These are phyloP conservation scores for Furnarius figulus DNA, from an alignment of 2,113 vertebrate species.

Conservation along the genomic window DNA sequence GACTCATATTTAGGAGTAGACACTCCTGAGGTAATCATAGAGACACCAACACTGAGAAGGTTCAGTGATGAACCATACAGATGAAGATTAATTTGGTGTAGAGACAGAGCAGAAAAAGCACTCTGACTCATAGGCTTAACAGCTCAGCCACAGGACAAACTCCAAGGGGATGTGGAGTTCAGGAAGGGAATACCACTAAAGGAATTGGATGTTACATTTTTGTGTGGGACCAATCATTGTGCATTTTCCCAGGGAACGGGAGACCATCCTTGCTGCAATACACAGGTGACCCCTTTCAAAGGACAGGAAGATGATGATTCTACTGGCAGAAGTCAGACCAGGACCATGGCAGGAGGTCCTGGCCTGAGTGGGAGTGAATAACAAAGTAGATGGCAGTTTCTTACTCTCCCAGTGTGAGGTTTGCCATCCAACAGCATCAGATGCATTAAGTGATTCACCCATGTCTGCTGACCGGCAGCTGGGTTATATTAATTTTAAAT, in stretches of 20 bases:
- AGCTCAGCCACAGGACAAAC: neutral
- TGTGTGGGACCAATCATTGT: neutral
- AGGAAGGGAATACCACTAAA: neutral
- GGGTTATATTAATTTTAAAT: neutral
- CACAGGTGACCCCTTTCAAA: neutral
- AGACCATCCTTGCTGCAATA: neutral
- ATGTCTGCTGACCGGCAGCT: neutral
- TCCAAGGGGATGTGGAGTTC: neutral
- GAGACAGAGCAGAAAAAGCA: neutral
- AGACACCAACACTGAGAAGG: neutral
- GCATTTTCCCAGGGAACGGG: neutral
- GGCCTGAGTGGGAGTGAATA: neutral
- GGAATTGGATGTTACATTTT: neutral
- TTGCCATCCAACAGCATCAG: neutral
- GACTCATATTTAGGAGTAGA: neutral
- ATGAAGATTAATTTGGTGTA: neutral
- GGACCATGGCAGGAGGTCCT: neutral
- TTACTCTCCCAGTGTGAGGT: neutral
- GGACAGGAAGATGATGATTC: neutral
- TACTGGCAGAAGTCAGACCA: neutral
- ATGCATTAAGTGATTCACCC: neutral
- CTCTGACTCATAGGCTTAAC: neutral
- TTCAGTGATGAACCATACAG: neutral
- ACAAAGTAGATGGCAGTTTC: neutral
- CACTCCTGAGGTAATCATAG: neutral